Conservation (phyloP, 2,113 vertebrate genomes). For the Ochotona curzoniae region DNA sequence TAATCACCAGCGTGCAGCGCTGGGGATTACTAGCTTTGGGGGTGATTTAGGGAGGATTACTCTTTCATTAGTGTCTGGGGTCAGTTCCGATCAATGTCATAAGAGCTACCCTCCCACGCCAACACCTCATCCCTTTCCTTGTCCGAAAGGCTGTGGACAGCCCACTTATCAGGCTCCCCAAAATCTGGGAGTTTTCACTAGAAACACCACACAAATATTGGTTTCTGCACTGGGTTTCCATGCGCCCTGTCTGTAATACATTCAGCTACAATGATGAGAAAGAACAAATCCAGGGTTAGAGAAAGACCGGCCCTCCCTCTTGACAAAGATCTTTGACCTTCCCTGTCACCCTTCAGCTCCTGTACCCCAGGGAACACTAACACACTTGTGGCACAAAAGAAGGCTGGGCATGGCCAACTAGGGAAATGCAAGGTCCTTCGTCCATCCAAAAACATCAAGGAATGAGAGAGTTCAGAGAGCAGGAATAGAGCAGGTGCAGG, state of each 20-base stretch:
- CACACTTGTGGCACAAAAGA: rapidly evolving
- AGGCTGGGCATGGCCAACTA: neutral
- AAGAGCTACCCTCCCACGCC: neutral
- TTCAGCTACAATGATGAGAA: neutral
- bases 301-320: neutral
- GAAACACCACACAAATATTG: neutral
- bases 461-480: neutral
- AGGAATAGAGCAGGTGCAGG: neutral
- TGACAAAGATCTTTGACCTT: neutral
- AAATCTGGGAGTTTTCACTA: neutral
- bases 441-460: neutral
- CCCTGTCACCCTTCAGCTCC: rapidly evolving
- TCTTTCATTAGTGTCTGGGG: slow-evolving; percentile 85
- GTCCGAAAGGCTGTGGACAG: neutral
- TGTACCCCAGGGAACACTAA: no score
- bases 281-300: neutral
- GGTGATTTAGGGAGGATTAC: slow-evolving; percentile 89
- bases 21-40: slow-evolving; percentile 90
- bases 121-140: neutral
- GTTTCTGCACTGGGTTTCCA: neutral
- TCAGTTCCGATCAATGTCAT: slow-evolving; percentile 73
- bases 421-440: rapidly evolving
- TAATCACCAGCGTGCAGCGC: slow-evolving; percentile 87
- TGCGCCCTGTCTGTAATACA: neutral
- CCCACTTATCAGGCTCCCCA: neutral